Conservation (phyloP, 2,888 invertebrate genomes). For the Eucriotettix oculatus region DNA sequence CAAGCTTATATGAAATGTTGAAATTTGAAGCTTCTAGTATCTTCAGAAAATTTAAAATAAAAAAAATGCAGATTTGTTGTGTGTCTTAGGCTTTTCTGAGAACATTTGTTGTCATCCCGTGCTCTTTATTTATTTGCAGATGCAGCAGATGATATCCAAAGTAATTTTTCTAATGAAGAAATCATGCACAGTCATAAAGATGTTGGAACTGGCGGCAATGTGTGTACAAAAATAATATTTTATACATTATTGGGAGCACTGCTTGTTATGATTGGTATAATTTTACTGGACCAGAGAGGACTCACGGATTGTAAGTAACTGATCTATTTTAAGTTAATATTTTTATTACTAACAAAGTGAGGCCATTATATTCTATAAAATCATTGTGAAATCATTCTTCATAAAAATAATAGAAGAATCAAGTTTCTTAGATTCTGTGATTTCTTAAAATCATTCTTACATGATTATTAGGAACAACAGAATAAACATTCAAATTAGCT, state of each 20-base stretch:
- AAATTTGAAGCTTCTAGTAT: too few species aligned
- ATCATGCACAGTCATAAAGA: conserved; percentile 65
- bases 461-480: neutral
- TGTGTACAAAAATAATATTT: conserved; percentile 71
- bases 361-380: neutral
- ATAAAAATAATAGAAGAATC: neutral
- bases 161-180: conserved; percentile 30
- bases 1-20: too few species aligned
- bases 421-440: neutral
- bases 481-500: too few species aligned
- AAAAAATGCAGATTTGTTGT: too few species aligned
- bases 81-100: too few species aligned
- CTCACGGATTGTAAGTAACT: conserved; percentile 52
- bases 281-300: conserved; percentile 65
- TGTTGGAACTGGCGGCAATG: conserved; percentile 61
- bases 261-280: conserved; percentile 54
- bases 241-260: conserved; percentile 56
- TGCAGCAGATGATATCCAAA: conserved; percentile 8
- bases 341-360: too few species aligned
- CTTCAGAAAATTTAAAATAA: too few species aligned
- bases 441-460: neutral
- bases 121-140: conserved; percentile 8
- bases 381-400: neutral
- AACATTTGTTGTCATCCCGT: neutral
- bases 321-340: neutral